Conservation (phyloP, 1,140 invertebrate species). For the Macrobrachium nipponense region DNA sequence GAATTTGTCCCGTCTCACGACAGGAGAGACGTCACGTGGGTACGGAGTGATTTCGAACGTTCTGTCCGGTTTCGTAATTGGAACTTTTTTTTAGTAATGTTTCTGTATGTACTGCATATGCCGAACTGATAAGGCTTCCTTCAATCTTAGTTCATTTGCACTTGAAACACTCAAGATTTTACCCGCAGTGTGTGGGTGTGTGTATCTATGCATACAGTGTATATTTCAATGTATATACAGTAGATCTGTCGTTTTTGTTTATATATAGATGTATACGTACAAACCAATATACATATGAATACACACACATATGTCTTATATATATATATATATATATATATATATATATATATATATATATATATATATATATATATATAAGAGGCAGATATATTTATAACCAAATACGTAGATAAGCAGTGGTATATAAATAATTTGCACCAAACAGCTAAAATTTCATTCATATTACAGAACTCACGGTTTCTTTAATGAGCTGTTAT, state of each 20-base stretch:
- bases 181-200: background rate
- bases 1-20: too few relatives aligned
- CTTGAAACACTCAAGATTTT: background rate
- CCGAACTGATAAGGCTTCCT: background rate
- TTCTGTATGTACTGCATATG: background rate
- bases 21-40: too few relatives aligned
- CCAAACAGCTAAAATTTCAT: too few relatives aligned
- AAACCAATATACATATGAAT: background rate
- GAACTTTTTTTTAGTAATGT: too few relatives aligned
- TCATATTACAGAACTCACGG: too few relatives aligned
- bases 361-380: constrained; percentile 5
- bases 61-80: too few relatives aligned
- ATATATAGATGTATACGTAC: too few relatives aligned
- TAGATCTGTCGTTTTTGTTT: too few relatives aligned
- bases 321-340: background rate
- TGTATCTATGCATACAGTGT: too few relatives aligned
- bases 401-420: background rate
- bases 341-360: constrained; percentile 9
- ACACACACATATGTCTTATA: background rate
- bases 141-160: background rate
- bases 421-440: background rate
- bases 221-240: too few relatives aligned
- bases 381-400: background rate
- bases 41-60: too few relatives aligned
- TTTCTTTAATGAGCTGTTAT: too few relatives aligned